Evolutionary conservation across 2,113 vertebrate species (phyloP), one percentile per base, ranked within the genome.

Genomic region (Condylura cristata): DNA sequence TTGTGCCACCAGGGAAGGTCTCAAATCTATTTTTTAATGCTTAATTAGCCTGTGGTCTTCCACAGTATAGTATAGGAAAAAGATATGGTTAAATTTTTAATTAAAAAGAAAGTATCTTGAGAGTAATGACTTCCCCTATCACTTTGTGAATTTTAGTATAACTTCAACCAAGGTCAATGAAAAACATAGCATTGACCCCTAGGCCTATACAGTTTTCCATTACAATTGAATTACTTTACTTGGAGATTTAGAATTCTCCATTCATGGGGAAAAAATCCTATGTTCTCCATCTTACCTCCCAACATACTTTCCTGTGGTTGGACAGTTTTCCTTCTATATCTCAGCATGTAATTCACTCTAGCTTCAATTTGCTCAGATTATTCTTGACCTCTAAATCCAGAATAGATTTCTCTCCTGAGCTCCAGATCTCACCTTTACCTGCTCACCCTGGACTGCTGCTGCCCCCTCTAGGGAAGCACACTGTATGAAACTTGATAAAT

Each of bases 71-170:
- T 26, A 5, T 12, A 58, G 34, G 51, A 41, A 20, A 2, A 86
- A 79, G 39, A 76, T 66, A 85, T 48, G 12, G 8, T 28, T 74
- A 3, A 34, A 51, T 41, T 83, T 88, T 58, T 12, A 56, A 83
- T 70, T 82, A 39, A 74, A 86, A n/a, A 32, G 37, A 34, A 16
- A 95, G 3, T 65, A 71, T 39, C 71, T 78, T 79, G 56, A 90
- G 22, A 70, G 72, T 63, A 72, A 66, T 96, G 93, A 96, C 92
- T 93, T 93, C 80, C 71, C 66, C 66, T 41, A 1, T 76, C 60
- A 75, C 48, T 89, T 96, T 90, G 74, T 96, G 83, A 97, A 97
- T 97, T 97, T 97, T 97, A 95, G 96, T 96, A 86, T 95, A 96
- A 94, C 20, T 13, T 97, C 90, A 92, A 91, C 66, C 75, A 94